Percentiles rank a stretch among this genome's conserved stretches.
phyloP scores from a whole-genome alignment of 2,888 invertebrate genomes.

The Altica lythri region DNA sequence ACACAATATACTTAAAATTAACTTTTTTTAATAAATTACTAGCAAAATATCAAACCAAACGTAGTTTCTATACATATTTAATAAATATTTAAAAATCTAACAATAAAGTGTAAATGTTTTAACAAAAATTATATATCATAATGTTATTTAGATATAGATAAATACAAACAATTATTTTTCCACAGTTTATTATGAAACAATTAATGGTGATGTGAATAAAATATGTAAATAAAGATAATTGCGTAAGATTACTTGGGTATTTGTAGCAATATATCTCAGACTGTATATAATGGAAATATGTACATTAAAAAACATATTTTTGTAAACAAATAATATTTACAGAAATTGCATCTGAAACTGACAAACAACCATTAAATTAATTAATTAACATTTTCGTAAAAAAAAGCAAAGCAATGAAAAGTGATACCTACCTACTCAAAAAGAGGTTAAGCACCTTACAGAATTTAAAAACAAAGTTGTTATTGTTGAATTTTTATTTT shows the following conservation, averaged over 20 bases:
- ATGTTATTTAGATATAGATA: no score
- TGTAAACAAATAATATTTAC: conserved; percentile 21
- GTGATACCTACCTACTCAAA: conserved; percentile 16
- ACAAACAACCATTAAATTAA: conserved; percentile 4
- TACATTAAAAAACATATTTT: conserved; percentile 4
- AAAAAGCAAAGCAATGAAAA: conserved; percentile 18
- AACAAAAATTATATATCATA: no score
- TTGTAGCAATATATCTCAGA: conserved; percentile 4
- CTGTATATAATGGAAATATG: conserved; percentile 2
- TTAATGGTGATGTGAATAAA: conserved; percentile 2
- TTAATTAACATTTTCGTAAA: conserved; percentile 9
- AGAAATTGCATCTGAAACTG: background rate
- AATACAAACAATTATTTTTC: background rate
- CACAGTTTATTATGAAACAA: conserved; percentile 1
- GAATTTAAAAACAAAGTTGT: conserved; percentile 32
- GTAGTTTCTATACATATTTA: background rate
- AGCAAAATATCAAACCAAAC: no score
- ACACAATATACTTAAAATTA: no score
- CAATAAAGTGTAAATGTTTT: no score
- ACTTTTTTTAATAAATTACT: no score
- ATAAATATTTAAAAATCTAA: background rate
- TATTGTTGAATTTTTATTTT: conserved; percentile 33
- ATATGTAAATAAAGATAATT: conserved; percentile 8
- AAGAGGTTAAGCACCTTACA: conserved; percentile 28
- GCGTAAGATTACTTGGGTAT: conserved; percentile 4